Percentiles rank a stretch among this genome's conserved stretches.
Conservation (phyloP, 1,140 invertebrate species). For the Drosophila sproati region DNA sequence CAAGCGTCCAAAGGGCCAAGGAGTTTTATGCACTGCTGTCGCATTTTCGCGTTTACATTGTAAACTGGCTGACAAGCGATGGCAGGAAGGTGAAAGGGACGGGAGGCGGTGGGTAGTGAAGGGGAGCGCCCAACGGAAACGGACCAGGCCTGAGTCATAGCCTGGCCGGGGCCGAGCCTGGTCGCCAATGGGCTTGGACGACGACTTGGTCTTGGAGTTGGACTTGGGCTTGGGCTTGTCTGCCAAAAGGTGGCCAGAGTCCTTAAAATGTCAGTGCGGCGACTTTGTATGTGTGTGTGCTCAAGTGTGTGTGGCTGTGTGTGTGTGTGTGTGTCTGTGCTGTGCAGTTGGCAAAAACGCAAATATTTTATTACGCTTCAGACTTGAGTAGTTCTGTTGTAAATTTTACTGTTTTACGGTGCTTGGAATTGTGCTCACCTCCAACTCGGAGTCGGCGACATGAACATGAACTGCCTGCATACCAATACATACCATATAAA, state of each 20-base stretch:
- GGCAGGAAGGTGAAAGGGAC: constrained; percentile 12
- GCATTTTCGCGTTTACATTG: constrained; percentile 81
- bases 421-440: constrained; percentile 66
- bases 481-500: constrained; percentile 13
- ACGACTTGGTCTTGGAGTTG: constrained; percentile 29
- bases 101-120: neutral
- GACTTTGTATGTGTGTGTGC: neutral
- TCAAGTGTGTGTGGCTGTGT: constrained; percentile 12
- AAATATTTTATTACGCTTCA: constrained; percentile 84
- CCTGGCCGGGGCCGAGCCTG: constrained; percentile 8
- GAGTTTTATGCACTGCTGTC: constrained; percentile 81
- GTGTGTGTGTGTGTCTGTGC: constrained; percentile 32
- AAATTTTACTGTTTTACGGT: constrained; percentile 83
- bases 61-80: constrained; percentile 75
- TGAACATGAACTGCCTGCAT: constrained; percentile 4
- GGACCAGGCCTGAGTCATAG: constrained; percentile 69
- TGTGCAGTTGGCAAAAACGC: constrained; percentile 72
- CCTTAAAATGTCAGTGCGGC: constrained; percentile 54
- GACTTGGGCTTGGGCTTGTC: constrained; percentile 34
- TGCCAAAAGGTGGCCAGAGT: constrained; percentile 39
- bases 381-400: constrained; percentile 83
- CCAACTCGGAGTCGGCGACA: constrained; percentile 11
- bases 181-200: constrained; percentile 54
- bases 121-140: constrained; percentile 33
- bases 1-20: constrained; percentile 46